Conservation (phyloP, 2,888 invertebrate species). For the Acleris literana region DNA sequence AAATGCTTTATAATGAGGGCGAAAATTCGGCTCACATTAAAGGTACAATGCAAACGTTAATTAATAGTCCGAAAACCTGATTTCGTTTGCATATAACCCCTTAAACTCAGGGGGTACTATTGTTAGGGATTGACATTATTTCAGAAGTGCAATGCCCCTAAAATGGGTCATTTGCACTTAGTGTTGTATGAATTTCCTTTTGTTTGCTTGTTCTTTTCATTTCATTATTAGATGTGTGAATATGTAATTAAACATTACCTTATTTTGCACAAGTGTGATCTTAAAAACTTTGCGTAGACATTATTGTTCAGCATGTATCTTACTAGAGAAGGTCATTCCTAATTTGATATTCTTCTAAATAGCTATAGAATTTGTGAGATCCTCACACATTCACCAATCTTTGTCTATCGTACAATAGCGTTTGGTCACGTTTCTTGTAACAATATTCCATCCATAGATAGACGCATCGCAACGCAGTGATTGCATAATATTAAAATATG, state of each 20-base stretch:
- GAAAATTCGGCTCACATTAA: conserved; percentile 3
- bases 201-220: conserved; percentile 28
- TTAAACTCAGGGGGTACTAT: conserved; percentile 47
- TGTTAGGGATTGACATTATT: conserved; percentile 48
- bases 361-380: too few relatives aligned
- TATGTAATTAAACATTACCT: conserved; percentile 10
- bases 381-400: too few relatives aligned
- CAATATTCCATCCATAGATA: too few relatives aligned
- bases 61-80: conserved; percentile 39
- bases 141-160: conserved; percentile 57
- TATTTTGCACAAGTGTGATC: not conserved
- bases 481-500: too few relatives aligned
- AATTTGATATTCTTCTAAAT: too few relatives aligned
- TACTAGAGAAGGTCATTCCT: too few relatives aligned
- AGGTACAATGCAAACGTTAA: conserved; percentile 12
- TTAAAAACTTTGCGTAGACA: too few relatives aligned
- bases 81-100: conserved; percentile 47
- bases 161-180: conserved; percentile 52
- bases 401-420: too few relatives aligned
- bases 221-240: conserved; percentile 20
- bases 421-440: too few relatives aligned
- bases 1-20: conserved; percentile 9
- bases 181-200: conserved; percentile 35
- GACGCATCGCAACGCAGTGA: too few relatives aligned
- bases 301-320: too few relatives aligned